Conservation (phyloP, 2,888 invertebrate genomes). For the Cantharis nigra region DNA sequence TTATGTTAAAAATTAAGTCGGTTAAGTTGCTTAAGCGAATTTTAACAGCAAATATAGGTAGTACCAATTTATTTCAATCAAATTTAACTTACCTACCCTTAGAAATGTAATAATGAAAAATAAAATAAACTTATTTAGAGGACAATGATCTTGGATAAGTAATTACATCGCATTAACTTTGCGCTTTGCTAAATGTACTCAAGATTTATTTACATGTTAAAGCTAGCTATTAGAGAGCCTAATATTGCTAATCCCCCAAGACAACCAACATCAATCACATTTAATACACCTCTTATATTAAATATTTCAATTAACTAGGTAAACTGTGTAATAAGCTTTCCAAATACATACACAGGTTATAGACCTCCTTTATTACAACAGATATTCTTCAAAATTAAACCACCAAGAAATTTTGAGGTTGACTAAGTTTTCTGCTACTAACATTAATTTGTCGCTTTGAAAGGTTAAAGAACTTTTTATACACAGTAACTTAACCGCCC, state of each 20-base stretch:
- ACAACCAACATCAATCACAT: not conserved
- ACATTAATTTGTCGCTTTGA: not conserved
- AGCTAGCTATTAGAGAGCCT: not conserved
- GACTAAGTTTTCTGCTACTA: not conserved
- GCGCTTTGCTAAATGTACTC: not conserved
- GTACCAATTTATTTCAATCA: not conserved
- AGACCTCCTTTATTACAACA: not conserved
- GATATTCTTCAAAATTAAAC: not conserved
- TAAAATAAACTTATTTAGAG: not conserved
- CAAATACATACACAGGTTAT: not conserved
- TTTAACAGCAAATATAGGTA: not conserved
- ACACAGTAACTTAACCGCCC: not conserved
- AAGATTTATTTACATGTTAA: not conserved
- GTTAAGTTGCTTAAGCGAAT: not conserved
- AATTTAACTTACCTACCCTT: not conserved
- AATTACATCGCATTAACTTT: not conserved
- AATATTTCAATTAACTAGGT: not conserved
- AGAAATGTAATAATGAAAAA: not conserved
- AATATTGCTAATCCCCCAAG: not conserved
- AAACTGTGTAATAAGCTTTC: not conserved
- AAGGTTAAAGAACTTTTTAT: not conserved
- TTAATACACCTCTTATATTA: not conserved
- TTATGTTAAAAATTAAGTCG: no score
- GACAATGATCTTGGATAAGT: not conserved
- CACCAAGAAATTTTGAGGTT: not conserved